Base-by-base conservation (phyloP, 2,888 invertebrate genomes). In the Pyrocoelia pectoralis region DNA sequence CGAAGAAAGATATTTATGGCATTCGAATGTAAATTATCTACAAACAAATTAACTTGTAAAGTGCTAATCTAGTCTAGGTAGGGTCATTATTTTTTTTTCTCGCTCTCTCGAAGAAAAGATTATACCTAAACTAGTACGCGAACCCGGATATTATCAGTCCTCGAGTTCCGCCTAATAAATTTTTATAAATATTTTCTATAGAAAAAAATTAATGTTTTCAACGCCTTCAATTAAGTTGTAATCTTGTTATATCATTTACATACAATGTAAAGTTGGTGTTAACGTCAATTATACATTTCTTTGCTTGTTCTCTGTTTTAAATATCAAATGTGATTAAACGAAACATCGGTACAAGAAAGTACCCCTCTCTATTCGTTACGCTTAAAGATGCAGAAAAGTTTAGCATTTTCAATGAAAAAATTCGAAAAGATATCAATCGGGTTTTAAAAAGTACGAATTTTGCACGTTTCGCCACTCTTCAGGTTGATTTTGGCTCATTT, bases 41-140 rank as follows among this genome's bases (percentile, higher is more conserved):
- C 61, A 58, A 65, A 54, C 71, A 68, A 68, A 70, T 69, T 71
- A 70, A 71, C 71, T 72, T 64, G 70, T 71, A 65, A 70, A 68
- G 65, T 65, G 61, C 68, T 72, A 69, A 70, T 65, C 53, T 65
- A 56, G 28, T 61, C 56, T 41, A 53, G 56, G 29, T 33, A 38
- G 28, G 60, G 46, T 33, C 52, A 52, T 56, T 61, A 56, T 56
- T 56, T 61, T 15, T 43, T 15, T 33, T 24, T 24, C 24, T 24
- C 24, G 4, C 24, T 24, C 24, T 24, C 24, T 24, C 24, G 4
- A 3, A 3, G 24, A 24, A 6, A 24, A 5, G 6, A 3, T 6
- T 6, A 24, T 24, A 15, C 9, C 15, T 13, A 50, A 56, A 18
- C 17, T 46, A 29, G 38, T 29, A 18, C 41, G 17, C 59, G 48